Evolutionary conservation across 2,797 vertebrate genomes (phyloP).

Genomic region (Allobates femoralis): DNA sequence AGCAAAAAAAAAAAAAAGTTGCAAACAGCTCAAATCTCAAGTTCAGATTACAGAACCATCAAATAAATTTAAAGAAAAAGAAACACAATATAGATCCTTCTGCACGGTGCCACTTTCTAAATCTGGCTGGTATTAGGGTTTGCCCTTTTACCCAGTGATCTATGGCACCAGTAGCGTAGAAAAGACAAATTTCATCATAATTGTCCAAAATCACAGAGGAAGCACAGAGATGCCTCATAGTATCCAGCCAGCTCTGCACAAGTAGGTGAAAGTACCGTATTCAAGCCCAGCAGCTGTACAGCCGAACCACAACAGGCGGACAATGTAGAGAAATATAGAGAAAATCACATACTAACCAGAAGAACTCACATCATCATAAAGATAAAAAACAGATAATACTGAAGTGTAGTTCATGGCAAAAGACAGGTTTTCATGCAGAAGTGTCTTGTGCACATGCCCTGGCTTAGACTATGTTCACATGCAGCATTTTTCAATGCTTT

Average conservation of each 20-base stretch:
- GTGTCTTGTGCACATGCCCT: no score
- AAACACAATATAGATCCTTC: not conserved
- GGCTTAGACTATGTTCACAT: no score
- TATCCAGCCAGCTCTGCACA: not conserved
- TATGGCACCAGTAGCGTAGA: not conserved
- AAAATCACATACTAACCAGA: not conserved
- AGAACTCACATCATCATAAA: not conserved
- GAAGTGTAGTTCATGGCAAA: no score
- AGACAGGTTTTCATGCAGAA: no score
- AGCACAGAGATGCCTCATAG: not conserved
- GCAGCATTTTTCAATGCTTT: no score
- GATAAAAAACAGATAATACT: no score
- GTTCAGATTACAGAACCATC: no score
- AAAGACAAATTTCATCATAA: constrained; percentile 12
- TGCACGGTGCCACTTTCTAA: not conserved
- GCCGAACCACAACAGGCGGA: not conserved
- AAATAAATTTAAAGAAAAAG: not conserved
- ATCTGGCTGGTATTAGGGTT: not conserved
- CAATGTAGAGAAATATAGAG: no score
- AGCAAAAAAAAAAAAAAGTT: no score
- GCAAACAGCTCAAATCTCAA: no score
- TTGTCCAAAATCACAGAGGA: not conserved
- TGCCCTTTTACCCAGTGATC: constrained; percentile 45
- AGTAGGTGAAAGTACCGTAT: not conserved
- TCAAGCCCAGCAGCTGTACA: not conserved